Conservation (phyloP, 2,888 invertebrate genomes). For the Brachycybe producta region DNA sequence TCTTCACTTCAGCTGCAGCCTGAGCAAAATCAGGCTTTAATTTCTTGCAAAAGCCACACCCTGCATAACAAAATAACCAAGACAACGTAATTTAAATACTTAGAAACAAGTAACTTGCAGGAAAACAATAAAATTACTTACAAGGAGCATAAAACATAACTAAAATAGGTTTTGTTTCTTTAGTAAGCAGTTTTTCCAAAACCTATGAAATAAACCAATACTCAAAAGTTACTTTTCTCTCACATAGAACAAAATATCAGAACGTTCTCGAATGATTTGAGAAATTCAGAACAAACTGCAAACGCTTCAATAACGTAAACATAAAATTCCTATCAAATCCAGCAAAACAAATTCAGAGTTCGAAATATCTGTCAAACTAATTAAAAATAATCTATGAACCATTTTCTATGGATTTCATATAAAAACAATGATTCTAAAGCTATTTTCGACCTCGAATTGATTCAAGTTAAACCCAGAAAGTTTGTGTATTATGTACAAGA, state of each 20-base stretch:
- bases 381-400: too few species aligned
- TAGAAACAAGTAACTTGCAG: slow-evolving; percentile 1
- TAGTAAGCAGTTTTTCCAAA: slow-evolving; percentile 54
- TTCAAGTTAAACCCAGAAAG: too few species aligned
- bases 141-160: slow-evolving; percentile 88
- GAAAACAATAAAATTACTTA: slow-evolving; percentile 26
- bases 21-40: slow-evolving; percentile 73
- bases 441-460: too few species aligned
- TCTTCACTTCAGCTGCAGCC: slow-evolving; percentile 57
- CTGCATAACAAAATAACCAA: slow-evolving; percentile 25
- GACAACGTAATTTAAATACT: too few species aligned
- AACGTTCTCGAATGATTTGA: too few species aligned
- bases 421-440: too few species aligned
- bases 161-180: slow-evolving; percentile 53
- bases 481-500: background rate
- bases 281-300: too few species aligned
- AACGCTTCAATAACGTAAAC: slow-evolving; percentile 3
- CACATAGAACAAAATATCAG: too few species aligned
- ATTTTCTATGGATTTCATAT: too few species aligned
- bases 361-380: too few species aligned
- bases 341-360: background rate
- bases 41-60: slow-evolving; percentile 80
- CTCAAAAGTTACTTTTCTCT: slow-evolving; percentile 10
- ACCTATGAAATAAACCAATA: slow-evolving; percentile 40
- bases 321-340: slow-evolving; percentile 4